A percentile compares a stretch with the other conserved stretches of the same genome.
phyloP scores from a whole-genome alignment of 2,888 invertebrate species.

The Stenurella melanura region DNA sequence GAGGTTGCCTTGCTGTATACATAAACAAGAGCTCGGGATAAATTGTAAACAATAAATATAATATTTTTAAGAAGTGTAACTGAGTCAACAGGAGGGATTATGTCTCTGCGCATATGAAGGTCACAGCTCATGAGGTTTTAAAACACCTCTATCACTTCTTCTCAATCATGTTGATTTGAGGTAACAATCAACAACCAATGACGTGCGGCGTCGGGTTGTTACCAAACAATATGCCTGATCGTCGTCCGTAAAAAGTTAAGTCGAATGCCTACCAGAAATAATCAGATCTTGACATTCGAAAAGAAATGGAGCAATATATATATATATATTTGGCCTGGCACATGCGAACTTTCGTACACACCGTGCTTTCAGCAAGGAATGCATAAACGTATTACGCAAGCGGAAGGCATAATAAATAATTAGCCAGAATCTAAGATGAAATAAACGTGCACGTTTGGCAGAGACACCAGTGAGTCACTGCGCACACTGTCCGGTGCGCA shows the following conservation, averaged over 20 bases:
- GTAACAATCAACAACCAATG: too few relatives aligned
- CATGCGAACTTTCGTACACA: neutral
- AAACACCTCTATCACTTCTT: too few relatives aligned
- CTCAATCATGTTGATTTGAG: too few relatives aligned
- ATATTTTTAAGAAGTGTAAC: too few relatives aligned
- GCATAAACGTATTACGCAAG: neutral
- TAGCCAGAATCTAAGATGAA: conserved; percentile 8
- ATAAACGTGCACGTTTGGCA: conserved; percentile 20
- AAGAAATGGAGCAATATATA: conserved; percentile 17
- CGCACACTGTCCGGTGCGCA: conserved; percentile 7
- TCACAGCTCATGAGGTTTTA: too few relatives aligned
- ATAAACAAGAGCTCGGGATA: too few relatives aligned
- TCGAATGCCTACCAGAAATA: conserved; percentile 12
- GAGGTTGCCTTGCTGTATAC: too few relatives aligned
- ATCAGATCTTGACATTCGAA: conserved; percentile 30
- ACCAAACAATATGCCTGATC: neutral
- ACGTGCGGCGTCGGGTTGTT: too few relatives aligned
- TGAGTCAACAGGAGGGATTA: too few relatives aligned
- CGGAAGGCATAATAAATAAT: conserved; percentile 7
- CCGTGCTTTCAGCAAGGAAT: conserved; percentile 6
- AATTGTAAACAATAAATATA: too few relatives aligned
- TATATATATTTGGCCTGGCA: conserved; percentile 22
- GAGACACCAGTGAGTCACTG: neutral
- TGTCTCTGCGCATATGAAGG: too few relatives aligned
- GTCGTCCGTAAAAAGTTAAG: neutral